Conservation (phyloP, 2,797 vertebrate species). For the Euphonia xanthogaster region DNA sequence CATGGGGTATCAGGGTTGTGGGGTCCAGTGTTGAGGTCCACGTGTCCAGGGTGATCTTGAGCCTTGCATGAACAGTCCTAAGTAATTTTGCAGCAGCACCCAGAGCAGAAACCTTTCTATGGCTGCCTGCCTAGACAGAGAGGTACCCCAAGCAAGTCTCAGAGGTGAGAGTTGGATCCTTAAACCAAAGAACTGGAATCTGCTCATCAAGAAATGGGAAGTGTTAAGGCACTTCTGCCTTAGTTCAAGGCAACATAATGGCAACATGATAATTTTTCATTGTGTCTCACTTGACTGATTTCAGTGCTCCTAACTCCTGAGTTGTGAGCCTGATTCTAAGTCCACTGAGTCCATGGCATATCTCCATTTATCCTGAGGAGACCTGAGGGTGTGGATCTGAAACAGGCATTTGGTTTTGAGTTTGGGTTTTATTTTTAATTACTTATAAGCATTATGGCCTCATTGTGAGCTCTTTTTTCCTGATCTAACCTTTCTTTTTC, state of each 20-base stretch:
- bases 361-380: background rate
- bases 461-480: background rate
- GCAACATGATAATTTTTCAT: background rate
- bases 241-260: background rate
- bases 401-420: background rate
- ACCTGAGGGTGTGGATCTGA: background rate
- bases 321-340: background rate
- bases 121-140: background rate
- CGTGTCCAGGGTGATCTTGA: background rate
- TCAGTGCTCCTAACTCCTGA: background rate
- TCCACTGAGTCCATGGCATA: background rate
- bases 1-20: background rate
- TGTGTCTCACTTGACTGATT: background rate
- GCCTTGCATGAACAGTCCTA: accelerated
- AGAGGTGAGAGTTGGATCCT: background rate
- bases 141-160: background rate
- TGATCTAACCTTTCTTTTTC: background rate
- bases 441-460: background rate
- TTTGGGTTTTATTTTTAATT: background rate
- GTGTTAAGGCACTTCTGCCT: background rate
- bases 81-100: background rate
- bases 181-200: background rate
- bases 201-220: background rate
- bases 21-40: background rate
- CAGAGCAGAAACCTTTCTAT: background rate